Conservation (phyloP, 2,113 vertebrate species). For the Ovis canadensis region DNA sequence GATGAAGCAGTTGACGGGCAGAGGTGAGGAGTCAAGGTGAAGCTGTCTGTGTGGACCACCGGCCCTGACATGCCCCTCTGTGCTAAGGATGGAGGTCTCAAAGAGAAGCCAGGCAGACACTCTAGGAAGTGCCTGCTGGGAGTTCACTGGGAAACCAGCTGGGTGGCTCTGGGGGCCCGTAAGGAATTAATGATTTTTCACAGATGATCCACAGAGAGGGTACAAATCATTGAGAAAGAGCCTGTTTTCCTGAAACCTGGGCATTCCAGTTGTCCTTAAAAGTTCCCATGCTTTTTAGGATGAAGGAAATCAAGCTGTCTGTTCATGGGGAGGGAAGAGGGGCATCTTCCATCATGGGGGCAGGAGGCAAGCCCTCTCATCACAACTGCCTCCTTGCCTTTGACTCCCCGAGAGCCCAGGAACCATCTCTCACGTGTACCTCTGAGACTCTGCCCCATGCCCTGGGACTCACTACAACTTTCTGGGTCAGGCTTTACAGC, state of each 20-base stretch:
- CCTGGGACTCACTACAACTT: not conserved
- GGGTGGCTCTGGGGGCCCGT: not conserved
- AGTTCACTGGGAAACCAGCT: not conserved
- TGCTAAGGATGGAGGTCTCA: not conserved
- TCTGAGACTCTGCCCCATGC: not conserved
- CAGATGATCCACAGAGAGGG: not conserved
- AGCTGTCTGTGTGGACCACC: not conserved
- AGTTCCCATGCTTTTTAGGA: not conserved
- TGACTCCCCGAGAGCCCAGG: not conserved
- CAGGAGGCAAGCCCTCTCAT: not conserved
- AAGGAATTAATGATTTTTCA: not conserved
- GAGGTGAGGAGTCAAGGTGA: not conserved
- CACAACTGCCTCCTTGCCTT: not conserved
- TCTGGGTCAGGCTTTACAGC: not conserved
- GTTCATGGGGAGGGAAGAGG: not conserved
- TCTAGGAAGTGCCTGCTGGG: not conserved
- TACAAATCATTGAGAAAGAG: not conserved
- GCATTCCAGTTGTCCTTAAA: not conserved
- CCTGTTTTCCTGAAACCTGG: not conserved
- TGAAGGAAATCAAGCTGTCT: not conserved
- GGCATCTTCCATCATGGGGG: fast-evolving
- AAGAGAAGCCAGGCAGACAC: not conserved
- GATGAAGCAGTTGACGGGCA: not conserved
- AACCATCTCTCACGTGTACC: not conserved
- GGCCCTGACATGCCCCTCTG: not conserved